Evolutionary conservation across 2,888 invertebrate genomes (phyloP).

Genomic region (Sympetrum striolatum): DNA sequence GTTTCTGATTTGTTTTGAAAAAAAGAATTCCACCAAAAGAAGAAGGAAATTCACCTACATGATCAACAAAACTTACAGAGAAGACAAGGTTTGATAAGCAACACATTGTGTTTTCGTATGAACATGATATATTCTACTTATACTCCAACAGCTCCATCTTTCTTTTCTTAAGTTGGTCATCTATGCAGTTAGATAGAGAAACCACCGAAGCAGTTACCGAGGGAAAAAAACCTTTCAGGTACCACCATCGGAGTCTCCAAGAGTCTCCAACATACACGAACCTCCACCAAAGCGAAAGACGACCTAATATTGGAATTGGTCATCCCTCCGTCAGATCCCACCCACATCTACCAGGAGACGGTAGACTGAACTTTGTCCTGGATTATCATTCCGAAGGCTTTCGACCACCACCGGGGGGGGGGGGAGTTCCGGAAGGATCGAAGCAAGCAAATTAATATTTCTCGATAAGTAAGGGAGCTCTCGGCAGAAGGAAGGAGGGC

Average conservation of each 20-base stretch:
- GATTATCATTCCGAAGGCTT: not conserved
- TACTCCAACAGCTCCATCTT: no score
- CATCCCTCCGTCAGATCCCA: not conserved
- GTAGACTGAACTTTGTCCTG: not conserved
- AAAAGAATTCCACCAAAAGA: no score
- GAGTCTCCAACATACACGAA: not conserved
- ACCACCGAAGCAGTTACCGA: not conserved
- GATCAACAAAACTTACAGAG: no score
- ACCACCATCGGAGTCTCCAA: not conserved
- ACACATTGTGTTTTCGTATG: no score
- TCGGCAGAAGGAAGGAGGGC: not conserved
- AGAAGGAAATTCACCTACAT: no score
- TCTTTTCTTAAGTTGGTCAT: no score
- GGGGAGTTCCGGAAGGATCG: not conserved
- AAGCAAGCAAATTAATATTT: not conserved
- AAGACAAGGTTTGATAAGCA: no score
- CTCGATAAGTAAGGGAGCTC: not conserved
- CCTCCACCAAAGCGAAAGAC: not conserved
- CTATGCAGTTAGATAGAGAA: no score
- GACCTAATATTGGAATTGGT: not conserved
- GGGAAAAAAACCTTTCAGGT: not conserved
- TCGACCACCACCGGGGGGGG: not conserved
- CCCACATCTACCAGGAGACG: not conserved
- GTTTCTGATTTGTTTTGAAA: no score
- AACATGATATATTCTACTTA: no score